Percentiles rank a stretch among this genome's conserved stretches.
phyloP scores from a whole-genome alignment of 1,140 invertebrate genomes.

The Bombus vancouverensis region DNA sequence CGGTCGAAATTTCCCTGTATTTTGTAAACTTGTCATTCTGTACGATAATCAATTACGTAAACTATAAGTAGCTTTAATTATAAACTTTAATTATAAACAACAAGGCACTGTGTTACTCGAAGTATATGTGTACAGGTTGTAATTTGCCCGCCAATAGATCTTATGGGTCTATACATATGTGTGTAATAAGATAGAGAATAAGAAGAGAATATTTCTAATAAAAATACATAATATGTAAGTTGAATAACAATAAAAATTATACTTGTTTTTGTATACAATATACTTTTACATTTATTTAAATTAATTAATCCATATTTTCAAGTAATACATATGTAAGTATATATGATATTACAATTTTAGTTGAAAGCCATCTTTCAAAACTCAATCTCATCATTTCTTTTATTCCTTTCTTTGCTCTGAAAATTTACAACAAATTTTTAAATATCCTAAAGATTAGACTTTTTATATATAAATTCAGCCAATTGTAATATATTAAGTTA shows the following conservation, averaged over 20 bases:
- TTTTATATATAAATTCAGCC: background rate
- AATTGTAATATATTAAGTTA: background rate
- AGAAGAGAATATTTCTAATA: background rate
- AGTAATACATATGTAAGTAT: background rate
- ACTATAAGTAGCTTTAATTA: background rate
- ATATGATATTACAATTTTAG: background rate
- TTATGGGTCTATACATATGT: background rate
- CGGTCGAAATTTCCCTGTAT: conserved; percentile 73
- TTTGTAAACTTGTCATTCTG: conserved; percentile 62
- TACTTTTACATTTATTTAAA: background rate
- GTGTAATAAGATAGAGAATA: background rate
- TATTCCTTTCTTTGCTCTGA: background rate
- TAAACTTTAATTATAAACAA: background rate
- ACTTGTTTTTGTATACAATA: background rate
- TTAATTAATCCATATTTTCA: background rate
- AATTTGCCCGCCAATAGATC: conserved; percentile 51
- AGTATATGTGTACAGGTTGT: conserved; percentile 21
- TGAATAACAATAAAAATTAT: background rate
- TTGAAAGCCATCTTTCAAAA: background rate
- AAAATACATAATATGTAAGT: background rate
- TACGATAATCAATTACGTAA: background rate
- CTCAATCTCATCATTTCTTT: too few relatives aligned
- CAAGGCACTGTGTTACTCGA: background rate
- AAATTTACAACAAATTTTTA: background rate
- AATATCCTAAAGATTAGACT: background rate